Conservation (phyloP, 1,140 invertebrate species). For the Platorchestia sp. region DNA sequence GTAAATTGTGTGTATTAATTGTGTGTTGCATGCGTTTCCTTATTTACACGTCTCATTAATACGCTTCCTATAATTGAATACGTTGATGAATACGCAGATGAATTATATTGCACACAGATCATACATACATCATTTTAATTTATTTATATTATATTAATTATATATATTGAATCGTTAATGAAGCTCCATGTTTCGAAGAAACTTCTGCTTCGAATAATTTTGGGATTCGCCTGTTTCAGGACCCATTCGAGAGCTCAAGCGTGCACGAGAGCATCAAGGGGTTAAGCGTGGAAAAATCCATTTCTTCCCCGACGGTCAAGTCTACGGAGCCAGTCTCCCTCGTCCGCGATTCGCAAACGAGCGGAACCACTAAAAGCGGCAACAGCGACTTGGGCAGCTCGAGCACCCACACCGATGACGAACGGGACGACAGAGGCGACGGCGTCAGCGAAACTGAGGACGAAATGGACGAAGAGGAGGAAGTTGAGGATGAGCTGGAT, state of each 20-base stretch:
- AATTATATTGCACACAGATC: too few species aligned
- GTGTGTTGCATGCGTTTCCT: too few species aligned
- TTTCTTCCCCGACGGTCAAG: background rate
- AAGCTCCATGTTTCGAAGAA: too few species aligned
- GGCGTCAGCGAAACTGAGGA: conserved; percentile 55
- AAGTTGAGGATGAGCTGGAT: conserved; percentile 35
- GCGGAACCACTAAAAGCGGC: background rate
- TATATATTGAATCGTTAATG: too few species aligned
- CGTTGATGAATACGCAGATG: background rate
- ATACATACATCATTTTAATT: too few species aligned
- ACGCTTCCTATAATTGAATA: too few species aligned
- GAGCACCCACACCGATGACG: conserved; percentile 38
- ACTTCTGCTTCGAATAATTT: background rate
- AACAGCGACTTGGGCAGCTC: background rate
- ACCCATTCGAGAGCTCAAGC: background rate
- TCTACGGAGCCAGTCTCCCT: background rate
- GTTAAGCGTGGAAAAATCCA: background rate
- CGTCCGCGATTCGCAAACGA: background rate
- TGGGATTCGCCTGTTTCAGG: background rate
- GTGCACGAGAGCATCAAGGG: background rate
- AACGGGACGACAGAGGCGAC: conserved; percentile 42
- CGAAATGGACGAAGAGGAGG: conserved; percentile 41
- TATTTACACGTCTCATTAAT: too few species aligned
- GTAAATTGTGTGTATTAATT: too few species aligned
- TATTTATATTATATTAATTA: too few species aligned